Base-by-base conservation (phyloP, 2,888 invertebrate species). In the Apamea sordens region DNA sequence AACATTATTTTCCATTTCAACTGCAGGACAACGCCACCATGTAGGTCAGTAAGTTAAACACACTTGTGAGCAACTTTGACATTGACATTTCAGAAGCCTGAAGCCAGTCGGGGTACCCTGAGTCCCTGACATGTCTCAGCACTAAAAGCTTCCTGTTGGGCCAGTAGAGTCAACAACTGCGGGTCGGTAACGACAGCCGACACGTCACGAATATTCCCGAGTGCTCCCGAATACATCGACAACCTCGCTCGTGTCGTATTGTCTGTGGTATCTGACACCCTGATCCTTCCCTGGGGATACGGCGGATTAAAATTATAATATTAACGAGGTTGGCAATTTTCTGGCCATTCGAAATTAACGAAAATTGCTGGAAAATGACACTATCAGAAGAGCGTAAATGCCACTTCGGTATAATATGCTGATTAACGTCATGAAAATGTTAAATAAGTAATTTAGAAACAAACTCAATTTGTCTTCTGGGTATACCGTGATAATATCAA, bases 131-230 rank as follows among this genome's bases (percentile, higher is more conserved):
- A 64, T 10, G 41, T 61, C 8, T 56, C 72, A 77, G 28, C 59
- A 71, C 68, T 76, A 83, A 85, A 83, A 85, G 68, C 68, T 76
- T 83, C 68, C 83, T 71, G 73, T 44, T 69, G 15, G 21, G 21
- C 59, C 15, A 65, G 36, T 63, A 75, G 44, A 44, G 68, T 76
- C 79, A 85, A 76, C 71, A 85, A 64, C 36, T 24, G 32, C 71
- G 32, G 50, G 76, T 73, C 84, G 76, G 13, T 73, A 63, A 68
- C 68, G 50, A 59, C 56, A 61, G 15, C 47, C 56, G 69, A 61
- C 15, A 1, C 15, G 8, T 18, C 18, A 61, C 68, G 59, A 44
- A 32, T 24, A 67, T 76, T n/a, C 61, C 18, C 32, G 56, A 53
- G 7, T 41, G 41, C 41, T 36, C 13, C 47, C 75, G 28, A 63